phyloP scores from a whole-genome alignment of 2,113 vertebrate species.

The Macrotus californicus region DNA sequence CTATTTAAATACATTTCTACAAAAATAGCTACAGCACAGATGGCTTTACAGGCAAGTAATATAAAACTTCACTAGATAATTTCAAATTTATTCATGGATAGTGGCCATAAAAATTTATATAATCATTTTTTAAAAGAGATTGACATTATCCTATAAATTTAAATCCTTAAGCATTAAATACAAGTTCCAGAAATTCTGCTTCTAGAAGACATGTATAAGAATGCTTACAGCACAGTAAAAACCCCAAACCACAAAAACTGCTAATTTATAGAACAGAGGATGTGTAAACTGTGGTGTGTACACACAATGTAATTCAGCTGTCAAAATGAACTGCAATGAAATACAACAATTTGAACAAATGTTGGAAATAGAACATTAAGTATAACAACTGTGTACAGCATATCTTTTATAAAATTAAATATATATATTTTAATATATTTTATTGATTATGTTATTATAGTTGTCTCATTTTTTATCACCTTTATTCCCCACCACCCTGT shows the following conservation, averaged over 20 bases:
- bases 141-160: neutral
- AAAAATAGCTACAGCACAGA: neutral
- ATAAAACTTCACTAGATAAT: neutral
- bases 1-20: neutral
- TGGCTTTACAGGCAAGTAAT: neutral
- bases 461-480: too few relatives aligned
- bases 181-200: neutral
- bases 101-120: neutral
- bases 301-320: neutral
- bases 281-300: neutral
- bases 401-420: neutral
- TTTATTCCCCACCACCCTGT: too few relatives aligned
- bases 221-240: neutral
- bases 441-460: too few relatives aligned
- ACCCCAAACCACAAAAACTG: neutral
- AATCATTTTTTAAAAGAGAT: neutral
- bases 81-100: neutral
- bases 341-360: neutral
- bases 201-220: neutral
- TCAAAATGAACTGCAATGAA: neutral
- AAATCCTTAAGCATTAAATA: neutral
- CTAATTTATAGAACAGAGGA: neutral
- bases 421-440: neutral
- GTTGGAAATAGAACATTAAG: neutral
- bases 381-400: neutral